Base-by-base conservation (phyloP, 2,797 vertebrate genomes). In the Sebastes matsubarae region DNA sequence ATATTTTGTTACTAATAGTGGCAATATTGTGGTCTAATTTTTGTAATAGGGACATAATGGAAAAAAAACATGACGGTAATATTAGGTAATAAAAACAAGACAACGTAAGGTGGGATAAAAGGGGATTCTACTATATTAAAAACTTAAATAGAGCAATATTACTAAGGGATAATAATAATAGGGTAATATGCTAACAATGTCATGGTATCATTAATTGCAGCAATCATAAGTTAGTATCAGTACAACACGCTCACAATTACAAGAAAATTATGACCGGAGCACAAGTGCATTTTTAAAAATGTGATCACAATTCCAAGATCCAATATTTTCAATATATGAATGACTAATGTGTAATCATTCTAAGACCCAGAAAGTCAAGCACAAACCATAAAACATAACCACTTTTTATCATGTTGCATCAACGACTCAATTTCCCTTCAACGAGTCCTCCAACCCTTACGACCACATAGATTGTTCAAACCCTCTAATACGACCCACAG, bases 221-320 rank as follows among this genome's bases (percentile, higher is more conserved):
- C n/a, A 22, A 13, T 63, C 6, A 1, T 34, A 34, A 1, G 2
- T 63, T 4, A 63, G 30, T 34, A 34, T 12, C 20, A 63, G 60
- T 22, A 11, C 8, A 34, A 22, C 18, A 22, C 20, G 2, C 30
- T 13, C 20, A 34, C 60, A 34, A 22, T 34, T 63, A 22, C 12
- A n/a, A 2, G 2, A 32, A 38, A 38, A 65, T 14, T 14, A 64
- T 64, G n/a, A 68, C 12, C 0, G 2, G 18, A 58, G 29, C 55
- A 58, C 1, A 55, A 77, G 30, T 60, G 30, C 69, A 52, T 66
- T 82, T 69, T 69, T 29, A 80, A 82, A 75, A 86, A 60, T 16
- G 3, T 57, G 11, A 71, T 65, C 9, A 55, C 3, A 52, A 50
- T 65, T 63, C 11, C 11, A 75, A 3, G 1, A 55, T 36, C 6